A percentile compares a stretch with the other conserved stretches of the same genome.
These are phyloP conservation scores for Acrocera orbiculus DNA, from an alignment of 2,888 invertebrate genomes.

Conservation along the genomic window DNA sequence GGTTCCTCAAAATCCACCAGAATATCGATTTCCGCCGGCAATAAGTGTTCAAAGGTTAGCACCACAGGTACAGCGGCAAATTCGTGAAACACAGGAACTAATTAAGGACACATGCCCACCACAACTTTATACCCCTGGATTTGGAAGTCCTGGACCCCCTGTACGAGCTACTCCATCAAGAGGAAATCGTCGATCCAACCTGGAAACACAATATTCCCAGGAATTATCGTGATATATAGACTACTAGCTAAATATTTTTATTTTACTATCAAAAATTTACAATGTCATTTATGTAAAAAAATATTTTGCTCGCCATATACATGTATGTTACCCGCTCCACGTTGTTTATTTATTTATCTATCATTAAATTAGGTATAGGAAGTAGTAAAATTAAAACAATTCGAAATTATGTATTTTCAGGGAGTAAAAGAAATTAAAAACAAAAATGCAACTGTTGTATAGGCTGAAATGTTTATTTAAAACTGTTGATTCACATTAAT, in stretches of 20 bases:
- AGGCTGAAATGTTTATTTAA: too few species aligned
- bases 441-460: too few species aligned
- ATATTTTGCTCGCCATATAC: too few species aligned
- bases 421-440: not conserved
- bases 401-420: too few species aligned
- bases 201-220: slow-evolving; percentile 34
- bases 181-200: slow-evolving; percentile 31
- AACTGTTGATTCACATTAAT: too few species aligned
- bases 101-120: slow-evolving; percentile 33
- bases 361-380: too few species aligned
- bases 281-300: too few species aligned
- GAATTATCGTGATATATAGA: slow-evolving; percentile 35
- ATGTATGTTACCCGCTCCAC: not conserved
- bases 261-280: slow-evolving; percentile 5
- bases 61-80: slow-evolving; percentile 31
- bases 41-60: slow-evolving; percentile 32
- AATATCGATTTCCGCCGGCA: slow-evolving; percentile 31
- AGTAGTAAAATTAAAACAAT: too few species aligned
- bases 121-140: slow-evolving; percentile 30
- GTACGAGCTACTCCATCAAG: slow-evolving; percentile 28
- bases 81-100: slow-evolving; percentile 33
- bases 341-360: not conserved
- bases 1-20: slow-evolving; percentile 22
- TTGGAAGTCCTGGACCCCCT: slow-evolving; percentile 32
- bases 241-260: slow-evolving; percentile 20